Conservation (phyloP, 2,113 vertebrate genomes). For the Picathartes gymnocephalus region DNA sequence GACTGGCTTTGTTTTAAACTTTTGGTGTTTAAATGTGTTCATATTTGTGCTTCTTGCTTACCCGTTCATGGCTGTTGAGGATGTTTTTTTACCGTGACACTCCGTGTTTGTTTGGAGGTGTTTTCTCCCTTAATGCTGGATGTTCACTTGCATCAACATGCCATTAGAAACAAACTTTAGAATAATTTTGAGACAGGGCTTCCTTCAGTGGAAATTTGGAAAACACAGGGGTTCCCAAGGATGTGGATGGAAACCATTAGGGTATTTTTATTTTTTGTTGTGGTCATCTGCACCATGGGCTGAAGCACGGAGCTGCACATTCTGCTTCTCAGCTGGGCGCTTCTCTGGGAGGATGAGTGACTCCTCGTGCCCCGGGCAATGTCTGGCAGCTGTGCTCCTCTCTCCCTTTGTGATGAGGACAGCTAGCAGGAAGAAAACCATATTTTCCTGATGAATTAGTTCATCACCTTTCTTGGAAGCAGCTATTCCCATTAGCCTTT, state of each 20-base stretch:
- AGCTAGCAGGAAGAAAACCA: not conserved
- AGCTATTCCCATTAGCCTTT: not conserved
- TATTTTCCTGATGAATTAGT: not conserved
- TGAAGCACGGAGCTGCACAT: not conserved
- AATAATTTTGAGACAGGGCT: not conserved
- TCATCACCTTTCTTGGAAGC: not conserved
- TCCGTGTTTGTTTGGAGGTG: rapidly evolving
- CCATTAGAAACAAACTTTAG: not conserved
- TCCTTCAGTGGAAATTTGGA: not conserved
- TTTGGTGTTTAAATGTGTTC: not conserved
- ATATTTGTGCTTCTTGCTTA: not conserved
- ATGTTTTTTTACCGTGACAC: not conserved
- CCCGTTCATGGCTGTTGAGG: not conserved
- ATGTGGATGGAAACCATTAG: not conserved
- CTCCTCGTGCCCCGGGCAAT: not conserved
- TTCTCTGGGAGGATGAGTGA: not conserved
- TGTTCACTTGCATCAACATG: rapidly evolving
- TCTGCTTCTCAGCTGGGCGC: not conserved
- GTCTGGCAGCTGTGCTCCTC: not conserved
- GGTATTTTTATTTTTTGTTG: not conserved
- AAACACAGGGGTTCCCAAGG: not conserved
- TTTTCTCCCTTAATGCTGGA: not conserved
- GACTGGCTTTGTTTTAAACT: not conserved
- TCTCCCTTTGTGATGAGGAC: not conserved
- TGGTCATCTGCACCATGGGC: not conserved